Evolutionary conservation across 2,888 invertebrate genomes (phyloP).

Genomic region (Dryomyza anilis): DNA sequence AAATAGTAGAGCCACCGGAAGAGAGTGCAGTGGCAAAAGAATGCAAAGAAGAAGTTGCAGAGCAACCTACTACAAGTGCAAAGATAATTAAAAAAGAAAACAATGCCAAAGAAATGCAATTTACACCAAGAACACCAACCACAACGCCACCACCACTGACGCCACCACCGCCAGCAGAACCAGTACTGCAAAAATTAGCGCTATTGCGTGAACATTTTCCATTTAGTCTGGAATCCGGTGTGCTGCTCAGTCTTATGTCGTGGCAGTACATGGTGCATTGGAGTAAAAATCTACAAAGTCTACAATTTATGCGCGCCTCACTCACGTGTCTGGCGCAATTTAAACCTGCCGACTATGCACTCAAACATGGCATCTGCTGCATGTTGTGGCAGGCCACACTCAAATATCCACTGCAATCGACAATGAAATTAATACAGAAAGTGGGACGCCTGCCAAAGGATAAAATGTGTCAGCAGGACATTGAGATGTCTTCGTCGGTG

Average conservation of each 20-base stretch:
- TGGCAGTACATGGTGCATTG: constrained; percentile 91
- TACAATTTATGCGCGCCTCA: constrained; percentile 73
- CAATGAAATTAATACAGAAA: constrained; percentile 78
- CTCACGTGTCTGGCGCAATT: constrained; percentile 68
- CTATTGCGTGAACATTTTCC: constrained; percentile 81
- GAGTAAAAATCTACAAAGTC: constrained; percentile 76
- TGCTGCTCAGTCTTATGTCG: constrained; percentile 82
- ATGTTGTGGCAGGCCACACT: constrained; percentile 90
- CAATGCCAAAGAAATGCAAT: constrained; percentile 25
- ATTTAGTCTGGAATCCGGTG: constrained; percentile 79
- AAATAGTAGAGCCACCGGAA: constrained; percentile 62
- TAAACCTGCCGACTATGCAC: constrained; percentile 49
- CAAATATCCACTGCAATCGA: constrained; percentile 77
- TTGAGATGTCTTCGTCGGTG: constrained; percentile 71
- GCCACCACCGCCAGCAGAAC: constrained; percentile 41
- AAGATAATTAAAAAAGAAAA: constrained; percentile 11
- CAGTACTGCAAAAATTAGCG: constrained; percentile 68
- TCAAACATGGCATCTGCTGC: constrained; percentile 79
- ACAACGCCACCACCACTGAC: not conserved
- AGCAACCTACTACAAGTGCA: not conserved
- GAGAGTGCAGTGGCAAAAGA: constrained; percentile 42
- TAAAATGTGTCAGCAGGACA: constrained; percentile 77
- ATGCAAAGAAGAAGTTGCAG: not conserved
- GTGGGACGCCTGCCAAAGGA: constrained; percentile 86
- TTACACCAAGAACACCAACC: not conserved